A percentile compares a stretch with the other conserved stretches of the same genome.
Conservation (phyloP, 2,888 invertebrate genomes). For the Calameuta filiformis region DNA sequence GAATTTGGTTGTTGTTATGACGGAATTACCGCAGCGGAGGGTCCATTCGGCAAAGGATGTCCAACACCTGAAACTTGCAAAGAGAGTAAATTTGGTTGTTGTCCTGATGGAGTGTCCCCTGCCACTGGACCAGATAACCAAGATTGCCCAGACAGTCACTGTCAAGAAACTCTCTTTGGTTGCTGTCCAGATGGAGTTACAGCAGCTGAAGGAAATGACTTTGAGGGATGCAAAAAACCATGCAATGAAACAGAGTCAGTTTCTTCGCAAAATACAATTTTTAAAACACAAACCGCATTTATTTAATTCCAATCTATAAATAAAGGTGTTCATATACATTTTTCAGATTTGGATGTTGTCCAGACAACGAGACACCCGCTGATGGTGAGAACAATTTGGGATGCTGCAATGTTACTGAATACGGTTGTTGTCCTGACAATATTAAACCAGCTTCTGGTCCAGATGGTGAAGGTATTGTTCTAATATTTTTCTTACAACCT, state of each 20-base stretch:
- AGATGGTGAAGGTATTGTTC: constrained; percentile 65
- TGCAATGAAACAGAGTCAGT: constrained; percentile 71
- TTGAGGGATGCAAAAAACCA: constrained; percentile 82
- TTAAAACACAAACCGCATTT: constrained; percentile 4
- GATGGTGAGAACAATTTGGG: constrained; percentile 60
- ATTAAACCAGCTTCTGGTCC: constrained; percentile 75
- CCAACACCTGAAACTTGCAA: constrained; percentile 79
- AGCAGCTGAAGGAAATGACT: constrained; percentile 82
- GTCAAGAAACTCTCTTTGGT: constrained; percentile 84
- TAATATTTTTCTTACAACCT: neutral
- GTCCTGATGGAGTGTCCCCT: constrained; percentile 83
- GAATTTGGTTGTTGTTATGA: constrained; percentile 90
- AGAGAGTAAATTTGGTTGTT: constrained; percentile 83
- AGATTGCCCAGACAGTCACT: constrained; percentile 82
- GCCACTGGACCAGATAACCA: constrained; percentile 76
- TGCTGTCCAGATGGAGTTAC: constrained; percentile 87
- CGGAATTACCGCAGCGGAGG: constrained; percentile 78
- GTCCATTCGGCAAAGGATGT: constrained; percentile 86
- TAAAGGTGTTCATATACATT: constrained; percentile 28
- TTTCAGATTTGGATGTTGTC: constrained; percentile 69
- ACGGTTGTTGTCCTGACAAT: constrained; percentile 80
- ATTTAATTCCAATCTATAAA: constrained; percentile 3
- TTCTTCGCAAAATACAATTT: constrained; percentile 8
- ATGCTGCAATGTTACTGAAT: constrained; percentile 65
- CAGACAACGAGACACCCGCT: constrained; percentile 67